phyloP scores from a whole-genome alignment of 30 jellyfish, hydroid and myxozoan species.

The Aurelia coerulea region DNA sequence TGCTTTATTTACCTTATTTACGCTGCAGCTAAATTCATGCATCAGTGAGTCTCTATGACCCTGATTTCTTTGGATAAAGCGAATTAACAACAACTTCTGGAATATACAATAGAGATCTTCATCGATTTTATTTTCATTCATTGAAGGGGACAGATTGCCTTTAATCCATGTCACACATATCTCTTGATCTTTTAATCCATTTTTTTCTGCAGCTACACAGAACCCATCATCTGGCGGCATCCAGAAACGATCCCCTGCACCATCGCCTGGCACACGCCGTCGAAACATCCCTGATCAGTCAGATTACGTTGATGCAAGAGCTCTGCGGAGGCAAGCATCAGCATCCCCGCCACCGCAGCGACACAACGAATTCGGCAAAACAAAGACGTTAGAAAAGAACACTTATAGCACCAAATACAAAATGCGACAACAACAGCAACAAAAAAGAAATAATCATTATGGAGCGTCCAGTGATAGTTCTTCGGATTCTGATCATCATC shows the following conservation, averaged over 20 bases:
- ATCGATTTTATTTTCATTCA: too few relatives aligned
- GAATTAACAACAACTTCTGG: too few relatives aligned
- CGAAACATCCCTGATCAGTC: constrained; percentile 37
- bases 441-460: constrained; percentile 7
- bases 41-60: too few relatives aligned
- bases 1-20: too few relatives aligned
- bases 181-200: not conserved
- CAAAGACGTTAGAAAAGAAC: constrained; percentile 14
- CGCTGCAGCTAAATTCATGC: too few relatives aligned
- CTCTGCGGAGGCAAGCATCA: constrained; percentile 50
- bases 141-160: too few relatives aligned
- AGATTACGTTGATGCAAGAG: constrained; percentile 14
- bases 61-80: too few relatives aligned
- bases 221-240: constrained; percentile 55
- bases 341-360: constrained; percentile 70
- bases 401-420: constrained; percentile 12
- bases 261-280: constrained; percentile 54
- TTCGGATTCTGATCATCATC: constrained; percentile 68
- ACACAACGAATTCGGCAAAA: constrained; percentile 28
- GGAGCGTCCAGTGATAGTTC: constrained; percentile 72
- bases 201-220: not conserved
- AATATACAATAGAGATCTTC: too few relatives aligned
- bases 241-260: constrained; percentile 63
- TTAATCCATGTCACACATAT: too few relatives aligned
- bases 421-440: constrained; percentile 30